phyloP scores from a whole-genome alignment of 2,797 vertebrate species.

The Labeo calbasu region DNA sequence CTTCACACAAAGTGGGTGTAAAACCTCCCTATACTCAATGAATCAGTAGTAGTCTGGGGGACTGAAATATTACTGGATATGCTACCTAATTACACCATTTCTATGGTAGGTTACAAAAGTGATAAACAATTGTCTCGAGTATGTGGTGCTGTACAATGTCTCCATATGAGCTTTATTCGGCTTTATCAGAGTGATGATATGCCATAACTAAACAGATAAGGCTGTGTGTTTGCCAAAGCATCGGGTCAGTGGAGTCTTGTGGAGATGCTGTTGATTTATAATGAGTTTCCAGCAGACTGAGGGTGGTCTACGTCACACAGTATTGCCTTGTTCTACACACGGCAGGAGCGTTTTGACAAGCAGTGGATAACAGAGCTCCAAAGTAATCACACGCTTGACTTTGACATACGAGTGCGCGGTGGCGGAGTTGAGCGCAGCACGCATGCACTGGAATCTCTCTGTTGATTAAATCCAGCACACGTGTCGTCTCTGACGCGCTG shows the following conservation, averaged over 20 bases:
- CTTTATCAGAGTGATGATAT: background rate
- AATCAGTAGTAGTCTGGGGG: background rate
- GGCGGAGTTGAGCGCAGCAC: slow-evolving; percentile 67
- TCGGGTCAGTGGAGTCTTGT: background rate
- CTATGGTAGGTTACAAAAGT: background rate
- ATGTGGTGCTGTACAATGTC: background rate
- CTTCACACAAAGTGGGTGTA: background rate
- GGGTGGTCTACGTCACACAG: slow-evolving; percentile 65
- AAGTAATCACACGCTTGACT: slow-evolving; percentile 99
- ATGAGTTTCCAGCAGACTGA: slow-evolving; percentile 2
- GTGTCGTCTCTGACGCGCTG: slow-evolving; percentile 93
- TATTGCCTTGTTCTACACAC: slow-evolving; percentile 85
- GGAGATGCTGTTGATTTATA: background rate
- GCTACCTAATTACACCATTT: background rate
- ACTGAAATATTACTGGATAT: background rate
- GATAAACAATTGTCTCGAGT: background rate
- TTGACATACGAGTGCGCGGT: slow-evolving; percentile 92
- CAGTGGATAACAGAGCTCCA: slow-evolving; percentile 96
- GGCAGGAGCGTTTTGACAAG: slow-evolving; percentile 95
- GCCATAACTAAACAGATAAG: background rate
- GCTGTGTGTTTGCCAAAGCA: background rate
- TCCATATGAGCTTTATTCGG: background rate
- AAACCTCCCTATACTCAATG: background rate
- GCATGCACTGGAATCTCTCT: slow-evolving; percentile 99
- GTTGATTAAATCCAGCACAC: slow-evolving; percentile 98